Conservation (phyloP, 2,113 vertebrate genomes). For the Calidris pygmaea region DNA sequence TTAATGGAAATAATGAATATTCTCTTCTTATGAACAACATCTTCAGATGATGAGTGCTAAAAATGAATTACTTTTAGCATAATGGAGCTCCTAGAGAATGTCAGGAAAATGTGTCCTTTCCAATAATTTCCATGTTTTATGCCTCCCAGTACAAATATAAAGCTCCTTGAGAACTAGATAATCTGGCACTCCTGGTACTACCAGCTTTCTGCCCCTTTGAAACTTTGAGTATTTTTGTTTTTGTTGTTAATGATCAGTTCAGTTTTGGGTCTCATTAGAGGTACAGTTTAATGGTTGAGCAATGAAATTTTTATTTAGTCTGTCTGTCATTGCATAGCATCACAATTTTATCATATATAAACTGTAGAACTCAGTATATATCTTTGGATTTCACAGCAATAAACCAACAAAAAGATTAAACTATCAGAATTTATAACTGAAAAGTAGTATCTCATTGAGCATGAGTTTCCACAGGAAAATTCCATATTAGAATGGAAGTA, state of each 20-base stretch:
- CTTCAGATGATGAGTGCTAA: neutral
- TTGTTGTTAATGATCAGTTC: neutral
- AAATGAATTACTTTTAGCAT: neutral
- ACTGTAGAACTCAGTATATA: neutral
- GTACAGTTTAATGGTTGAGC: neutral
- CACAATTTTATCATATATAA: neutral
- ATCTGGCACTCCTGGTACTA: neutral
- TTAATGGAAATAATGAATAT: conserved; percentile 48
- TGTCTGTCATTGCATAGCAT: neutral
- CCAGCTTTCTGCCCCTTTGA: neutral
- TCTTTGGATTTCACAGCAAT: neutral
- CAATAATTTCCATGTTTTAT: neutral
- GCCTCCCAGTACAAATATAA: neutral
- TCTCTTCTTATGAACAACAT: neutral
- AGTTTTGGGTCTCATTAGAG: neutral
- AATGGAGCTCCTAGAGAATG: neutral
- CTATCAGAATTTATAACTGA: neutral
- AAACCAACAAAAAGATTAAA: neutral
- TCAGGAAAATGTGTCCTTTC: conserved; percentile 1
- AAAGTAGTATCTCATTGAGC: neutral
- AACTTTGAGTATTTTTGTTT: neutral
- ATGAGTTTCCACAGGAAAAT: neutral
- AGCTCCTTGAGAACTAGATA: neutral
- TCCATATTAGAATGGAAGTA: neutral
- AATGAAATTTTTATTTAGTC: neutral